Evolutionary conservation across 2,888 invertebrate species (phyloP), one percentile per base, ranked within the genome.

Genomic region (Lasioglossum oenotherae): DNA sequence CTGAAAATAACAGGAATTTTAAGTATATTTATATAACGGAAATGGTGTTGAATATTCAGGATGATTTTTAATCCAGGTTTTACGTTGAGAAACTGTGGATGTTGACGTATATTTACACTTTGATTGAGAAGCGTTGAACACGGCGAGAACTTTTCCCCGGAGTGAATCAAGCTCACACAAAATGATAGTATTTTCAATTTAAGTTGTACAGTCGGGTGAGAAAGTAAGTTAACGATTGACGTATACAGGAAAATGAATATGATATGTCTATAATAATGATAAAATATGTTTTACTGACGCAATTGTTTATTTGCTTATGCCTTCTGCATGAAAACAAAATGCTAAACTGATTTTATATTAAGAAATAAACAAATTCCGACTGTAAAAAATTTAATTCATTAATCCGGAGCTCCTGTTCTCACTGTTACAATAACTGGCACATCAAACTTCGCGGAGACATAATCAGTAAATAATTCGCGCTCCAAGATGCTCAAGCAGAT

Each of bases 1-100:
- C 16, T 74, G 69, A 71, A 74, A 84, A 85, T 71, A 41, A 46
- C 16, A 23, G 23, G 4, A n/a, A 19, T 31, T 31, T 23, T n/a
- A 27, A 53, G 23, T 44, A 16, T 27, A 16, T 27, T n/a, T 31
- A 31, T 10, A 46, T 19, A 69, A 71, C 16, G 16, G 16, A 1
- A 8, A 16, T 35, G 60, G 4, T 8, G 14, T 64, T 19, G 27
- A 35, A 27, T 27, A 27, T 69, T 19, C 23, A 19, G 16, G 64
- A 16, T 16, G 27, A 2, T 19, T 67, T 67, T 27, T 60, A 60
- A 60, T 27, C 23, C 27, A 6, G 19, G 8, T 35, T 67, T 19
- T 1, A 16, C 16, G 35, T 67, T 19, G 5, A 16, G 5, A 35
- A 31, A 31, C 64, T 35, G 27, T 27, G 16, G 14, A 6, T 6